Evolutionary conservation across 2,888 invertebrate genomes (phyloP).

Genomic region (Ceriagrion tenellum): DNA sequence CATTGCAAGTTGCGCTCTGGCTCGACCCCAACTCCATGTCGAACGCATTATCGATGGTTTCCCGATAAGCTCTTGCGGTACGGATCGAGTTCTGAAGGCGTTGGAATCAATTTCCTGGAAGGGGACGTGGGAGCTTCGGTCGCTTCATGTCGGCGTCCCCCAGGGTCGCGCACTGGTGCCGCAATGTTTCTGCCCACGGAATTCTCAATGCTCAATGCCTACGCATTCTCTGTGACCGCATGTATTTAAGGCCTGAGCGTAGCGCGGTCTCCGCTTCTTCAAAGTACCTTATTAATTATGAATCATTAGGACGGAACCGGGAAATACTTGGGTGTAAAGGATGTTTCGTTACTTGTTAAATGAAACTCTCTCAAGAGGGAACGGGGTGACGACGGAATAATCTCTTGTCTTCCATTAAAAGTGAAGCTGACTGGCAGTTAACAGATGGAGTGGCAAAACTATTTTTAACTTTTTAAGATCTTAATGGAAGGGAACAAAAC

Average conservation of each 20-base stretch:
- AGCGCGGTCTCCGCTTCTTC: background rate
- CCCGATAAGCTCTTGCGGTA: background rate
- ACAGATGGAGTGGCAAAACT: no score
- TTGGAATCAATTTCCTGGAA: slow-evolving; percentile 7
- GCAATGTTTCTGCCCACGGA: slow-evolving; percentile 5
- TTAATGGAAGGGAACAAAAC: no score
- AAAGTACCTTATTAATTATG: background rate
- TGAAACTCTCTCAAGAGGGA: background rate
- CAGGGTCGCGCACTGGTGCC: background rate
- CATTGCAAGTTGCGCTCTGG: background rate
- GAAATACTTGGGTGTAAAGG: background rate
- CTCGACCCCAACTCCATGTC: slow-evolving; percentile 3
- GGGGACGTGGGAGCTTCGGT: background rate
- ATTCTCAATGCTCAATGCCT: background rate
- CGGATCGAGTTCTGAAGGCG: background rate
- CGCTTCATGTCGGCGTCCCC: background rate
- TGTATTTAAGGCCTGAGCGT: background rate
- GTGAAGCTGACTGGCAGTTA: no score
- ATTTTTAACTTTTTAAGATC: no score
- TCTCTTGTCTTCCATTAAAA: no score
- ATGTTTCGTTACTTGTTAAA: background rate
- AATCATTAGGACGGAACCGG: background rate
- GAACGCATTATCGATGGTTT: background rate
- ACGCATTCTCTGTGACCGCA: background rate
- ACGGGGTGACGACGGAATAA: background rate